Percentiles rank a stretch among this genome's conserved stretches.
Evolutionary conservation across 2,113 vertebrate species (phyloP).

Genomic region (Bufo gargarizans): DNA sequence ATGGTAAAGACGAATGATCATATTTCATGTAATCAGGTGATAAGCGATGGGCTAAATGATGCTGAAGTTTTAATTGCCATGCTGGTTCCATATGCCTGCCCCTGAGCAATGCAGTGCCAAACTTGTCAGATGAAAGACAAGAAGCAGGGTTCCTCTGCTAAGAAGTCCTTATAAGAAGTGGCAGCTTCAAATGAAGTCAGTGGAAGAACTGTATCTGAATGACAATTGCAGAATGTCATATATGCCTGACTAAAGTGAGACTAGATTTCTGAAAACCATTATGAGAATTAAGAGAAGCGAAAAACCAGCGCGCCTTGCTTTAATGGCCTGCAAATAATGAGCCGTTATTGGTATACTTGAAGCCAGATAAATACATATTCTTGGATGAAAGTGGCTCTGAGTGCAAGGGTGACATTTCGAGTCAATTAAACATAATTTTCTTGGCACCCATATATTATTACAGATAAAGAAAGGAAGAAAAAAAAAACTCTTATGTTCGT

Average conservation of each 20-base stretch:
- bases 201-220: not conserved
- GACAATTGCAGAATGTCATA: slow-evolving; percentile 7
- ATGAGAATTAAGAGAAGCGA: not conserved
- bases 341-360: not conserved
- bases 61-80: slow-evolving; percentile 54
- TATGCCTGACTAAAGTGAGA: not conserved
- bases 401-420: not conserved
- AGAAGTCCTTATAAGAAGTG: slow-evolving; percentile 44
- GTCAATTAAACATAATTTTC: not conserved
- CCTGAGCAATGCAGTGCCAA: slow-evolving; percentile 41
- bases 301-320: not conserved
- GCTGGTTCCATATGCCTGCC: slow-evolving; percentile 53
- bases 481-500: not conserved
- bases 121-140: slow-evolving; percentile 45
- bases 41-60: slow-evolving; percentile 44
- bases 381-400: not conserved
- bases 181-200: slow-evolving; percentile 36
- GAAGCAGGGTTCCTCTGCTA: not conserved
- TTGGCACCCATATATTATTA: not conserved
- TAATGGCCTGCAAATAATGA: not conserved
- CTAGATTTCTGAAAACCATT: not conserved
- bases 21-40: slow-evolving; percentile 45
- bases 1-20: slow-evolving; percentile 16
- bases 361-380: not conserved
- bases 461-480: not conserved